Evolutionary conservation across 1,140 invertebrate species (phyloP).

Genomic region (Caenorhabditis remanei): DNA sequence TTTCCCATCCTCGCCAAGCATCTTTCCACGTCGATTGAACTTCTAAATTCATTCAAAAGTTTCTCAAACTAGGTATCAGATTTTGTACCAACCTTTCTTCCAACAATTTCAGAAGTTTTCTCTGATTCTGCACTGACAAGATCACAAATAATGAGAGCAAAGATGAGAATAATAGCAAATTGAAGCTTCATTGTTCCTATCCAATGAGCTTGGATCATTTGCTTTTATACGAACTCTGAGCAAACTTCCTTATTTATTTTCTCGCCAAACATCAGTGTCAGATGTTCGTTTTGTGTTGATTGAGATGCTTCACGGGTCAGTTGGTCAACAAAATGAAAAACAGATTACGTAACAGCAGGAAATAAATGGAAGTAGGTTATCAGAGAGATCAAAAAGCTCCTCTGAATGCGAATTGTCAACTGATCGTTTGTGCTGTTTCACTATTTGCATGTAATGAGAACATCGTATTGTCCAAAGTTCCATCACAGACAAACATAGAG

Average conservation of each 20-base stretch:
- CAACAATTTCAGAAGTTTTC: conserved; percentile 8
- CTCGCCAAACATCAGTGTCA: conserved; percentile 1
- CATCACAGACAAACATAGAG: too few relatives aligned
- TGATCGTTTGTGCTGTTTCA: too few relatives aligned
- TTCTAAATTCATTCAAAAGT: background rate
- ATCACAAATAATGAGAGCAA: conserved; percentile 10
- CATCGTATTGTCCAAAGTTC: too few relatives aligned
- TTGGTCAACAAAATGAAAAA: background rate
- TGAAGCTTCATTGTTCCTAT: conserved; percentile 8
- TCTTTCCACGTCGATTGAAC: conserved; percentile 5
- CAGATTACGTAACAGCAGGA: background rate
- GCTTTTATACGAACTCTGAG: background rate
- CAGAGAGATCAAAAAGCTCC: too few relatives aligned
- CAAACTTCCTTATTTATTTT: conserved; percentile 54
- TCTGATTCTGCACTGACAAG: background rate
- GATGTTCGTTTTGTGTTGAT: conserved; percentile 1
- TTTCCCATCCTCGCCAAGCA: background rate
- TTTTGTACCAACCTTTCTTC: background rate
- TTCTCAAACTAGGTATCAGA: background rate
- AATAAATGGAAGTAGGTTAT: background rate
- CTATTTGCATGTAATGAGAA: too few relatives aligned
- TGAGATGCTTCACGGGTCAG: conserved; percentile 6
- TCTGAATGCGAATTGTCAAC: too few relatives aligned
- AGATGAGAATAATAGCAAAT: background rate
- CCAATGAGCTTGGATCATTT: background rate